These are phyloP conservation scores for Geotrypetes seraphini DNA, from an alignment of 2,797 vertebrate genomes.

Conservation along the genomic window DNA sequence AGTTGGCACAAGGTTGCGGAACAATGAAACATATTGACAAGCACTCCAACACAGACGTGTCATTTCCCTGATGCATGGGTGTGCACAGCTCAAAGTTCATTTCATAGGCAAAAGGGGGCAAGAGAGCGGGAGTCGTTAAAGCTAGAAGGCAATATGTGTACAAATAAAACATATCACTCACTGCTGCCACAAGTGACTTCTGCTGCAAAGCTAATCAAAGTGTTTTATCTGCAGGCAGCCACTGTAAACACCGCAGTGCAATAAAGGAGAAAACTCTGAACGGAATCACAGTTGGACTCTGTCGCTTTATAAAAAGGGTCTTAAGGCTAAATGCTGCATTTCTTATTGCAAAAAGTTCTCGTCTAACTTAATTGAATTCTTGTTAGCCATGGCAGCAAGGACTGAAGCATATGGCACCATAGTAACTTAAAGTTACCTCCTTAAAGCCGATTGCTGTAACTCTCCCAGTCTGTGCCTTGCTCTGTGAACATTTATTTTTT, in stretches of 20 bases:
- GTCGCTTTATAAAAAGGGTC: conserved; percentile 40
- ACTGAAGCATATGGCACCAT: conserved; percentile 6
- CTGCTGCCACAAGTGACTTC: conserved; percentile 20
- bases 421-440: no score
- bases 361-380: conserved; percentile 24
- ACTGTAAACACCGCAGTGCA: conserved; percentile 24
- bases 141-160: conserved; percentile 35
- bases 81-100: conserved; percentile 1
- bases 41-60: not conserved
- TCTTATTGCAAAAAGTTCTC: conserved; percentile 49
- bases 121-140: conserved; percentile 22
- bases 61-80: conserved; percentile 11
- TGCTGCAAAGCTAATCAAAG: conserved; percentile 31
- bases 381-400: conserved; percentile 10
- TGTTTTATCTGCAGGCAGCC: conserved; percentile 39
- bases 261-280: conserved; percentile 14
- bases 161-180: conserved; percentile 21
- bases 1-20: conserved; percentile 19
- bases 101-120: conserved; percentile 7
- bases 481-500: conserved; percentile 14
- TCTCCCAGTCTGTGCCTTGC: not conserved
- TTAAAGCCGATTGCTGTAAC: conserved; percentile 18
- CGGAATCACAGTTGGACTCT: conserved; percentile 36
- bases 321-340: conserved; percentile 56
- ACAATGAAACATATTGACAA: not conserved